Evolutionary conservation across 2,113 vertebrate species (phyloP), one percentile per base, ranked within the genome.

Genomic region (Daboia siamensis): DNA sequence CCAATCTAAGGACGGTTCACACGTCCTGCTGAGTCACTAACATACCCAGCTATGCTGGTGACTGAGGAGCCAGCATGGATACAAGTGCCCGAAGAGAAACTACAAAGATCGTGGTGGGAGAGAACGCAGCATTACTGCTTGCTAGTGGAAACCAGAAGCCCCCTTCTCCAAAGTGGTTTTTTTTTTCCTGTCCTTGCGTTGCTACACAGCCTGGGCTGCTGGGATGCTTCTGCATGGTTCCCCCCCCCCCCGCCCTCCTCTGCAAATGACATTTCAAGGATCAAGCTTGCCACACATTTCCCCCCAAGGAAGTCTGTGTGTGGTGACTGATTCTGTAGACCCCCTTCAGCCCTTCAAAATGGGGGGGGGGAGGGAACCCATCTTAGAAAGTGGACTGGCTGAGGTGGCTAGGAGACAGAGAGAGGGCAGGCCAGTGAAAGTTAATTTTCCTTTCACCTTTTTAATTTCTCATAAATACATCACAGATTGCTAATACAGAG

Each of bases 381-480:
- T 74, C 15, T 74, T 74, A 39, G 17, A 74, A 17, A 20, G 13
- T 33, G 64, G 64, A 5, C 64, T 74, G 64, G 64, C 59, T 4
- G 26, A 64, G 26, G 61, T 64, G 61, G n/a, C 54, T 24, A 15
- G 55, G 20, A 57, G 39, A 39, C 11, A 24, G 0, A 2, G 51
- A 90, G 23, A 29, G 11, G 48, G 23, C 23, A 6, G 24, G 26
- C 69, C 12, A 15, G 9, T 23, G 20, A 15, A 61, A 52, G 29
- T 2, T 13, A 12, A 1, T 15, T 61, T 91, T 85, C 26, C 52
- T 54, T 26, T 84, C 69, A 56, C 24, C 86, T 69, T 57, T 90
- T 91, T 91, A 91, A 59, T 91, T 57, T 69, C 54, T 88, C 59
- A 64, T 57, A 24, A 80, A 24, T 74, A 87, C 85, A 24, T 87